Conservation (phyloP, 2,797 vertebrate genomes). For the Acrossocheilus fasciatus region DNA sequence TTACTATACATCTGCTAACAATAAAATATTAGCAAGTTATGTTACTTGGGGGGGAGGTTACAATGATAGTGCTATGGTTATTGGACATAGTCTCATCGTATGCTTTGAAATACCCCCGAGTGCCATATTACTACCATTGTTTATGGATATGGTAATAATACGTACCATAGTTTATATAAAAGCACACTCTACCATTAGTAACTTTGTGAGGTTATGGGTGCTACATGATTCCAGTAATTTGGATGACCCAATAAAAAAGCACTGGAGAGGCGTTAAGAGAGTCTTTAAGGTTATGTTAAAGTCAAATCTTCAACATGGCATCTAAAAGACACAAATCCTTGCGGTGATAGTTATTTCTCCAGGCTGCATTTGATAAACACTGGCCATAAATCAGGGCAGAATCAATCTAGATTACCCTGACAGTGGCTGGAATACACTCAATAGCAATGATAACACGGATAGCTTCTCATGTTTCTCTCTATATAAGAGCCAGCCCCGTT, state of each 20-base stretch:
- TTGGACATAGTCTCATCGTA: background rate
- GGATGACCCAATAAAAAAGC: background rate
- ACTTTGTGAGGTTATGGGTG: background rate
- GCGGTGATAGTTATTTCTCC: constrained; percentile 36
- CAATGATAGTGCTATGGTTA: background rate
- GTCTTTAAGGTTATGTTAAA: background rate
- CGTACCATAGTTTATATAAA: background rate
- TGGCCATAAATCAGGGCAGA: constrained; percentile 59
- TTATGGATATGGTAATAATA: background rate
- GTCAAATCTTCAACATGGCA: background rate
- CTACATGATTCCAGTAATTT: background rate
- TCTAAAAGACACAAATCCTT: constrained; percentile 21
- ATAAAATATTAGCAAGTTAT: background rate
- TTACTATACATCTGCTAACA: background rate
- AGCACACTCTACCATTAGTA: background rate
- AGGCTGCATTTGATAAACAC: constrained; percentile 53
- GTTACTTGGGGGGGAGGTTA: background rate
- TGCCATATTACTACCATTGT: background rate
- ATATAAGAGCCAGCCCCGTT: background rate
- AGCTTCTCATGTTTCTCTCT: constrained; percentile 54
- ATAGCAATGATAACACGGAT: constrained; percentile 51
- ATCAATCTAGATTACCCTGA: constrained; percentile 61
- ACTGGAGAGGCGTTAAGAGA: background rate
- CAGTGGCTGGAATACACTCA: constrained; percentile 42
- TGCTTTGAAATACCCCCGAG: background rate